Percentiles rank a stretch among this genome's conserved stretches.
phyloP scores from a whole-genome alignment of 2,888 invertebrate genomes.

The Heliconius cydno region DNA sequence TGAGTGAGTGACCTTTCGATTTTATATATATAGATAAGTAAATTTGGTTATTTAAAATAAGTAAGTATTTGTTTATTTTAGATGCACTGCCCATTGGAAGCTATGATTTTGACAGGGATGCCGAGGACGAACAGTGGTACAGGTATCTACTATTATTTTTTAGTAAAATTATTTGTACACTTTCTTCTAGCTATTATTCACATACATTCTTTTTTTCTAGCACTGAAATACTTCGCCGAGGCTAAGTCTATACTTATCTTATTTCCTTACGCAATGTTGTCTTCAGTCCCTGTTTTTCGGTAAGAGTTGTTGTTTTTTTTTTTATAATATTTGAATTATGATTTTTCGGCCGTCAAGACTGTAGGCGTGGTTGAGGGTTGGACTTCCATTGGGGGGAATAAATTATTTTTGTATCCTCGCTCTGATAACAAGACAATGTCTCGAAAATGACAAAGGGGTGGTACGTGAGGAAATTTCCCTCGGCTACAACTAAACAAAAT shows the following conservation, averaged over 20 bases:
- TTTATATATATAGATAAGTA: no score
- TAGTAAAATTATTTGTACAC: background rate
- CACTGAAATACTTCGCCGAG: constrained; percentile 7
- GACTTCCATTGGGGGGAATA: background rate
- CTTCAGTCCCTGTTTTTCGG: constrained; percentile 16
- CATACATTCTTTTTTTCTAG: background rate
- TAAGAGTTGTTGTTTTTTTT: background rate
- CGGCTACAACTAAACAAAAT: no score
- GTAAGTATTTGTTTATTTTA: background rate
- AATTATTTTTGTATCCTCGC: background rate
- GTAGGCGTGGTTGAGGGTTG: no score
- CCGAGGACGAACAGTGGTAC: constrained; percentile 15
- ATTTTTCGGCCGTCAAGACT: no score
- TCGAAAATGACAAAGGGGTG: background rate
- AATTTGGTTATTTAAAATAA: background rate
- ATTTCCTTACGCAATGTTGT: constrained; percentile 16
- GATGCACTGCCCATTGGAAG: constrained; percentile 8
- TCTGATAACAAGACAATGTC: background rate
- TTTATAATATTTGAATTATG: background rate
- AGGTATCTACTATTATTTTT: background rate
- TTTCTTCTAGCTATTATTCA: no score
- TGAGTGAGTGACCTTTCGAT: no score
- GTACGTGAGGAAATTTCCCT: no score
- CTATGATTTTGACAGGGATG: constrained; percentile 5
- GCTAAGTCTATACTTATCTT: constrained; percentile 12